Base-by-base conservation (phyloP, 23 tunicate species). In the Trididemnum clinides region DNA sequence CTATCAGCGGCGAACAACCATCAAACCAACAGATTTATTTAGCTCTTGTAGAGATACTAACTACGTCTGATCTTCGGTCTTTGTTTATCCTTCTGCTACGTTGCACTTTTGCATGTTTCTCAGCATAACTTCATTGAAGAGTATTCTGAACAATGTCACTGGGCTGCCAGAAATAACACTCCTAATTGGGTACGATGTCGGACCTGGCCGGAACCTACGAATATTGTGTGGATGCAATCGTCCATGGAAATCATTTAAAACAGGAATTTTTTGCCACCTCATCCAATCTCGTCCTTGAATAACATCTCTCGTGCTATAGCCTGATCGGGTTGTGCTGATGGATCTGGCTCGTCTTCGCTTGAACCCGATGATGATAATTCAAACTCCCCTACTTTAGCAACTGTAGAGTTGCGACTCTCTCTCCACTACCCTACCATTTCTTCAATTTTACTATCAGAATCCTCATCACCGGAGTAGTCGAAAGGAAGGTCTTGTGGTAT, bases 1-100 rank as follows among this genome's bases (percentile, higher is more conserved):
- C 81, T 7, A 74, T 74, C 30, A 74, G 58, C 81, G 58, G 38
- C 81, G 57, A 74, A 58, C 81, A 36, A 74, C 58, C 81, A 74
- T 30, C 58, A 74, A 74, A 15, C 28, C 58, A 74, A 74, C 23
- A 39, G 25, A 74, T 74, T 74, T 74, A 38, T 74, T 58, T 38
- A 74, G 28, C 23, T 39, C 81, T 10, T 36, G 81, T 28, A 74
- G 23, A 39, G 81, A 12, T 25, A 36, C 81, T 36, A 36, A 5
- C 81, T 58, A 74, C 37, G 81, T 30, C 58, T 37, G 81, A 38
- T 38, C 81, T 74, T 58, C 81, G 38, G 58, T 74, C 38, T 39
- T 20, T 39, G 28, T 38, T 39, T 39, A 28, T 38, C 81, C 81
- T 38, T 74, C 81, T 74, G 20, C 29, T 36, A 74, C 81, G 20